These are phyloP conservation scores for Dioctria rufipes DNA, from an alignment of 2,888 invertebrate species.

Conservation along the genomic window DNA sequence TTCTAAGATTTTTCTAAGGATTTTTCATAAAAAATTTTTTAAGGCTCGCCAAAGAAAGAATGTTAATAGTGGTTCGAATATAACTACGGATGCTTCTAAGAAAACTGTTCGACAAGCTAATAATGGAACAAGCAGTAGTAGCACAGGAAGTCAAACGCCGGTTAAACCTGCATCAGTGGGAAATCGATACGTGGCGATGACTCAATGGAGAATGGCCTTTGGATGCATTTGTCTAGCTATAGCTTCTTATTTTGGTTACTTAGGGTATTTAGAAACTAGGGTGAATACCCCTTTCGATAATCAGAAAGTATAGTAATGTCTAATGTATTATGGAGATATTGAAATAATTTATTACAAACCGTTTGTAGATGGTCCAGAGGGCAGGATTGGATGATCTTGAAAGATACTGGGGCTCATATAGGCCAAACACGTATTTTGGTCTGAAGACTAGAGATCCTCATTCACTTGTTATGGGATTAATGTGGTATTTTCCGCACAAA, in stretches of 20 bases:
- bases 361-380: slow-evolving; percentile 77
- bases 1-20: no score
- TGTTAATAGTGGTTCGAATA: slow-evolving; percentile 11
- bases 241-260: slow-evolving; percentile 82
- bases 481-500: slow-evolving; percentile 92
- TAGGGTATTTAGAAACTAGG: slow-evolving; percentile 89
- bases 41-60: slow-evolving; percentile 56
- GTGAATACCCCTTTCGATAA: slow-evolving; percentile 89
- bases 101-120: slow-evolving; percentile 9
- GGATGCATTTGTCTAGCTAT: slow-evolving; percentile 78
- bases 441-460: slow-evolving; percentile 91
- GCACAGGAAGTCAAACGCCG: slow-evolving; percentile 69
- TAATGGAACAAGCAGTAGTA: slow-evolving; percentile 68
- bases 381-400: slow-evolving; percentile 83
- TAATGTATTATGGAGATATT: background rate
- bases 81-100: slow-evolving; percentile 4
- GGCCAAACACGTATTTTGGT: slow-evolving; percentile 91
- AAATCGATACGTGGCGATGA: slow-evolving; percentile 63
- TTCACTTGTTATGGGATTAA: slow-evolving; percentile 92
- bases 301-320: slow-evolving; percentile 76
- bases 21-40: background rate
- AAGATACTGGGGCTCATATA: slow-evolving; percentile 94
- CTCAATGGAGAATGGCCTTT: slow-evolving; percentile 76
- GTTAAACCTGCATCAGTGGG: slow-evolving; percentile 6
- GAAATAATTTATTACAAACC: background rate